Base-by-base conservation (phyloP, 2,113 vertebrate genomes). In the Blennius ocellaris region DNA sequence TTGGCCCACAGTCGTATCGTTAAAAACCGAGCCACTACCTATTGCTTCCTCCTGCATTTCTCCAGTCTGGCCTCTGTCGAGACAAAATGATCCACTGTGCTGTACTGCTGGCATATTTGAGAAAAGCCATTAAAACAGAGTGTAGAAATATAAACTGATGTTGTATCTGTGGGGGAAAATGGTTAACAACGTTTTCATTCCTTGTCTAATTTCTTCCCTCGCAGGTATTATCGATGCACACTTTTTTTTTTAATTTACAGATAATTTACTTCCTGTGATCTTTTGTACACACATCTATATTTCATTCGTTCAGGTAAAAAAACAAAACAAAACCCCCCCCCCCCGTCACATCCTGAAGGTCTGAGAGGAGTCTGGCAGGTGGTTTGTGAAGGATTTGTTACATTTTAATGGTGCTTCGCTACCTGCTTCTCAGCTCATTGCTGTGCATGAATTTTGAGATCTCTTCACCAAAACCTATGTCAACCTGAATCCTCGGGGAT, bases 261-360 rank as follows among this genome's bases (percentile, higher is more conserved):
- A 84, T 78, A 21, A 52, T 71, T 76, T 81, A 69, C 54, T 84
- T 77, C 56, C 60, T 58, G 55, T 60, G 65, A 68, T 79, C 63
- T 81, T 73, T 54, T 67, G 15, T 57, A 21, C 64, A 30, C 54
- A 17, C 70, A 71, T 85, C 73, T 80, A 84, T 82, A 73, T 78
- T 82, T 80, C 54, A 78, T 59, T 69, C 56, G 80, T 73, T 81
- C 49, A 75, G 62, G 71, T 62, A 36, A 6, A 54, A 58, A 56
- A 60, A 8, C 12, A 44, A 47, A 75, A 70, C n/a, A 83, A 70
- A 55, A 55, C 66, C 81, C 67, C 48, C 56, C n/a, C n/a, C n/a
- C n/a, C n/a, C n/a, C n/a, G n/a, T 39, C 6, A 9, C 11, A 66
- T 77, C 45, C 64, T 55, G 12, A 70, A 68, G 50, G 52, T 70